Evolutionary conservation across 1,140 invertebrate genomes (phyloP).

Genomic region (Caenorhabditis brenneri): DNA sequence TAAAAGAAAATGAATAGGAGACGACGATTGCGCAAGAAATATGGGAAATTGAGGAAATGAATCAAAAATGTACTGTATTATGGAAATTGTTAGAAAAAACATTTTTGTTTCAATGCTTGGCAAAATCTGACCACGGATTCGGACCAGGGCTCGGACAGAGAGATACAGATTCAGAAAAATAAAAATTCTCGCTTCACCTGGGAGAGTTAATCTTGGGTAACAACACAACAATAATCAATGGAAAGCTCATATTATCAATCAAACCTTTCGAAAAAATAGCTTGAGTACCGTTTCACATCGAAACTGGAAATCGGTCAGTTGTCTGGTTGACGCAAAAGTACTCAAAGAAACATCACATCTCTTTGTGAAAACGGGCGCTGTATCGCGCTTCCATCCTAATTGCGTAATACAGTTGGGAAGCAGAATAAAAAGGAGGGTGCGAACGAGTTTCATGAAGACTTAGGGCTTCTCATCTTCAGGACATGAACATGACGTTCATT

Average conservation of each 20-base stretch:
- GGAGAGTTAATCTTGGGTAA: too few relatives aligned
- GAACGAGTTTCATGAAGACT: not conserved
- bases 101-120: too few relatives aligned
- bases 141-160: too few relatives aligned
- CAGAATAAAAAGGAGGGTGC: not conserved
- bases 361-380: not conserved
- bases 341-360: conserved; percentile 14
- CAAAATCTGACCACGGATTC: too few relatives aligned
- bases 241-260: too few relatives aligned
- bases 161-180: too few relatives aligned
- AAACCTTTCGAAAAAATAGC: too few relatives aligned
- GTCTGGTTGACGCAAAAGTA: not conserved
- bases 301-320: conserved; percentile 38
- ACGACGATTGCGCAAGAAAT: not conserved
- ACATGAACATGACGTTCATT: conserved; percentile 19
- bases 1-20: not conserved
- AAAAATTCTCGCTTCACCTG: too few relatives aligned
- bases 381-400: not conserved
- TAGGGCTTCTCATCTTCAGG: not conserved
- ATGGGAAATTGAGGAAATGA: not conserved
- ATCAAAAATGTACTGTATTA: too few relatives aligned
- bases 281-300: not conserved
- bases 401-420: conserved; percentile 35
- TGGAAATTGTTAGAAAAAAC: too few relatives aligned
- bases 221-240: too few relatives aligned